Evolutionary conservation across 2,113 vertebrate genomes (phyloP).

Genomic region (Willisornis vidua): DNA sequence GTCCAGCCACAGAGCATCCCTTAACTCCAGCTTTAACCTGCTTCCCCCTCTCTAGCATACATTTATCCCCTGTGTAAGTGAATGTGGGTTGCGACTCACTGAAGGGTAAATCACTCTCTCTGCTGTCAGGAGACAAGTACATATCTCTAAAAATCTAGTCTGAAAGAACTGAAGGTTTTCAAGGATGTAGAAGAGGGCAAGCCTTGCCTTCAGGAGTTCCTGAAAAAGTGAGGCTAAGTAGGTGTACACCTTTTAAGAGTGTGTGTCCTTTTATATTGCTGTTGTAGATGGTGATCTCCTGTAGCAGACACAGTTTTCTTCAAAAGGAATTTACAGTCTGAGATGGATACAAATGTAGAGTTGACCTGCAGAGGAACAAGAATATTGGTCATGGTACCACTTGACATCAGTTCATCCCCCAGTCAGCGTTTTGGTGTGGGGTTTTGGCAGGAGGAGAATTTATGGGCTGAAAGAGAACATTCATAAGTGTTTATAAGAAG

Average conservation of each 20-base stretch:
- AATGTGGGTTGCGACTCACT: not conserved
- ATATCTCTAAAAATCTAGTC: not conserved
- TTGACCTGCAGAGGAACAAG: not conserved
- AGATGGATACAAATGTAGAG: not conserved
- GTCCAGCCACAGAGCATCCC: not conserved
- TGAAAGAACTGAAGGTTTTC: not conserved
- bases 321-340: not conserved
- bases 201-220: not conserved
- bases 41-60: not conserved
- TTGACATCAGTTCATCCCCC: not conserved
- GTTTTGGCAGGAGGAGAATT: not conserved
- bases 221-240: not conserved
- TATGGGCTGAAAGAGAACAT: not conserved
- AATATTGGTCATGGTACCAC: rapidly evolving
- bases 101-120: not conserved
- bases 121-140: not conserved
- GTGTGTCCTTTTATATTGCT: not conserved
- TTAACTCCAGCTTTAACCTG: not conserved
- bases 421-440: not conserved
- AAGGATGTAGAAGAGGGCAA: not conserved
- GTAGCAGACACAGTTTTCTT: not conserved
- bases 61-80: not conserved
- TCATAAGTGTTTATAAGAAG: not conserved
- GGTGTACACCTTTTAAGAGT: not conserved
- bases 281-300: not conserved